Percentiles rank a stretch among this genome's conserved stretches.
Conservation (phyloP, 2,888 invertebrate species). For the Catocala fraxini region DNA sequence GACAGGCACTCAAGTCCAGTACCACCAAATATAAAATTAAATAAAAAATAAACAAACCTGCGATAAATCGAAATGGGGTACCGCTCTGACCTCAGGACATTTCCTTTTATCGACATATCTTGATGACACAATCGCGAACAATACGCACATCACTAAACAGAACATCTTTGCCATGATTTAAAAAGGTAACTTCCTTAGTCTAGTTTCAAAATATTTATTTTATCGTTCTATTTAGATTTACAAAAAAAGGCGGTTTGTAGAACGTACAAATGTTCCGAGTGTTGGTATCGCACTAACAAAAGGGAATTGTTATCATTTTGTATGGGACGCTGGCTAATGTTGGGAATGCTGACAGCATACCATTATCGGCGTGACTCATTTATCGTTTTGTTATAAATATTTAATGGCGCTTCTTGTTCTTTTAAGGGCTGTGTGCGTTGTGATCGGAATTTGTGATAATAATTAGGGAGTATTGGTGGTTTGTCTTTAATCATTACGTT, state of each 20-base stretch:
- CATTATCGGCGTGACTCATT: constrained; percentile 78
- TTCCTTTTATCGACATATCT: constrained; percentile 89
- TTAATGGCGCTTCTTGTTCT: constrained; percentile 47
- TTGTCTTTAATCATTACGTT: neutral
- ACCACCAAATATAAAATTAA: neutral
- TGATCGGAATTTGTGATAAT: constrained; percentile 21
- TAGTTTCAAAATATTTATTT: constrained; percentile 13
- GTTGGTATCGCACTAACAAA: constrained; percentile 77
- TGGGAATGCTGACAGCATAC: constrained; percentile 74
- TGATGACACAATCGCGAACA: constrained; percentile 49
- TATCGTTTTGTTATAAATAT: constrained; percentile 51
- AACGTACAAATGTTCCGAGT: constrained; percentile 70
- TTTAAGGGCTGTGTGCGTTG: constrained; percentile 21
- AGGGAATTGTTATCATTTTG: constrained; percentile 83
- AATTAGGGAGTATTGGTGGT: constrained; percentile 6
- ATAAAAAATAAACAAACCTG: constrained; percentile 81
- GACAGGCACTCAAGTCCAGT: neutral
- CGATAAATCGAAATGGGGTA: constrained; percentile 92
- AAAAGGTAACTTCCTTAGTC: constrained; percentile 5
- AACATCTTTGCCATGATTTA: constrained; percentile 54
- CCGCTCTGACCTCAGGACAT: constrained; percentile 93
- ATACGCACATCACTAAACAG: constrained; percentile 54
- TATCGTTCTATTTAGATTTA: neutral
- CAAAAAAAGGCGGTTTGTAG: constrained; percentile 19
- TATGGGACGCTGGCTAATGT: constrained; percentile 81